Evolutionary conservation across 30 jellyfish, hydroid and myxozoan species (phyloP).

Genomic region (Aurelia sp.): DNA sequence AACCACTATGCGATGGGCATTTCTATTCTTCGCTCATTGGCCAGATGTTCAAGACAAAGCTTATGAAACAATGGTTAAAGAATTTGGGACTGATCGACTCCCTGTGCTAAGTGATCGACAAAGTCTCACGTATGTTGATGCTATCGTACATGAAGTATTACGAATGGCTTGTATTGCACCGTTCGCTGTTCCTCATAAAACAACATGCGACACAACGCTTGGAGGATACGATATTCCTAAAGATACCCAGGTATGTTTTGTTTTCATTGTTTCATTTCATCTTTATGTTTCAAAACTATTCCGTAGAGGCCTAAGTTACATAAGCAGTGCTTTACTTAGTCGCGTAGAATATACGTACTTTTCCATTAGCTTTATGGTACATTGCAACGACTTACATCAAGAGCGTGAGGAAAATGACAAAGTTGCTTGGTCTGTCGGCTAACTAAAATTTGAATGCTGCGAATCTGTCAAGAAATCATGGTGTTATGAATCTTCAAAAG

Average conservation of each 20-base stretch:
- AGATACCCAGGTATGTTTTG: constrained; percentile 68
- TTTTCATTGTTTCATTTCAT: too few relatives aligned
- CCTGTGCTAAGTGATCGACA: constrained; percentile 60
- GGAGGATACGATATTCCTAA: constrained; percentile 71
- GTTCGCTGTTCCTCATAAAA: constrained; percentile 84
- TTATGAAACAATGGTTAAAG: constrained; percentile 41
- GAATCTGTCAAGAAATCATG: too few relatives aligned
- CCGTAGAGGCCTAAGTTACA: too few relatives aligned
- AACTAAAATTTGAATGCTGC: too few relatives aligned
- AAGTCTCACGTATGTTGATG: constrained; percentile 68
- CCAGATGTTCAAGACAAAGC: constrained; percentile 81
- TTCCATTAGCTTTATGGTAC: too few relatives aligned
- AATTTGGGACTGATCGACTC: constrained; percentile 67
- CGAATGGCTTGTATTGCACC: constrained; percentile 95
- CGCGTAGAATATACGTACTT: too few relatives aligned
- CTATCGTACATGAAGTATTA: constrained; percentile 79
- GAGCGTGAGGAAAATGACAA: too few relatives aligned
- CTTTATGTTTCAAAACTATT: too few relatives aligned
- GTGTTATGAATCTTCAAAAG: too few relatives aligned
- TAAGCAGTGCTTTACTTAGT: too few relatives aligned
- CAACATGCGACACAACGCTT: constrained; percentile 85
- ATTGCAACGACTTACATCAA: too few relatives aligned
- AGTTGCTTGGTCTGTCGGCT: too few relatives aligned
- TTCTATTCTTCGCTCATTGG: constrained; percentile 73
- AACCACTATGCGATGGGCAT: constrained; percentile 86